Evolutionary conservation across 2,888 invertebrate genomes (phyloP), one percentile per base, ranked within the genome.

Genomic region (Tetramorium bicarinatum): DNA sequence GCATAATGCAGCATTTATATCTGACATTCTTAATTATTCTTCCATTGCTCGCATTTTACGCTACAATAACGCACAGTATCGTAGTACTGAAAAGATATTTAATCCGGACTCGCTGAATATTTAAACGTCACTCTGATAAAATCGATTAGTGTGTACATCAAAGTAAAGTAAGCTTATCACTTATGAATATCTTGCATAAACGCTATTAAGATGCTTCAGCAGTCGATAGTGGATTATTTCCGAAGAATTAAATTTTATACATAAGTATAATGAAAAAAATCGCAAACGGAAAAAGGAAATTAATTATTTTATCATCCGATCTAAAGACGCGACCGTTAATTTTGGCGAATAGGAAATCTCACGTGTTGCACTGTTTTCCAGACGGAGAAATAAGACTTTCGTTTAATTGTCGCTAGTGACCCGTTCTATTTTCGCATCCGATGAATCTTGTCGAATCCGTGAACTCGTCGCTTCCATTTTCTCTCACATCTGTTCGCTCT

Each of bases 11-110:
- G 38, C 38, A 61, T 21, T 81, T 52, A 41, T 71, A 74, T n/a
- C n/a, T 41, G 29, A 15, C 29, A n/a, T 62, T 62, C 21, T 62
- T 81, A 81, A 62, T 74, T 81, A 64, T 74, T 34, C 11, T 49
- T 29, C n/a, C 9, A 74, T 61, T 74, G 6, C 59, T 25, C n/a
- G 18, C n/a, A 3, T 66, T 3, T 11, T 52, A n/a, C n/a, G 15
- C n/a, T 7, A 8, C 38, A 38, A 52, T 21, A 52, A 71, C 9
- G 15, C 21, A n/a, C 8, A 9, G 3, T 15, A 15, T 11, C 9
- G 11, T 18, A 47, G 6, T 29, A 11, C 13, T 38, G 11, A 8
- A 52, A 8, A 59, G 41, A 34, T 75, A 38, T 49, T 34, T 64
- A 64, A 44, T 76, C 8, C n/a, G 61, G 25, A 41, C 9, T 66